Percentiles rank a stretch among this genome's conserved stretches.
Conservation (phyloP, 1,140 invertebrate genomes). For the Drosophila tristis region DNA sequence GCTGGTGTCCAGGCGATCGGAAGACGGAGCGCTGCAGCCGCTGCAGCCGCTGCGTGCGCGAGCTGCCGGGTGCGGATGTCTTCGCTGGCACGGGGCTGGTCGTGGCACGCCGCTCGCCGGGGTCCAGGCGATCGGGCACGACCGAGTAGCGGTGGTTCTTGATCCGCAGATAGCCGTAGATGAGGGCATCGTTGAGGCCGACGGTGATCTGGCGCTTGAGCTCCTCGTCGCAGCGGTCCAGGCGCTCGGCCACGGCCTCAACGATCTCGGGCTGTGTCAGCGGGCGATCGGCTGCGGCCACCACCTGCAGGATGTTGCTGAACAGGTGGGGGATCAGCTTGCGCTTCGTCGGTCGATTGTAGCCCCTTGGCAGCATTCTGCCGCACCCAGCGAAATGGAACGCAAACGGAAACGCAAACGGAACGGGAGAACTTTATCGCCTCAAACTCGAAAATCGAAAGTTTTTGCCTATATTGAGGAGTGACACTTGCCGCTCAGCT, state of each 20-base stretch:
- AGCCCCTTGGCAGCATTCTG: slow-evolving; percentile 49
- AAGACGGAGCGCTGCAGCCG: no score
- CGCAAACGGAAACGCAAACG: no score
- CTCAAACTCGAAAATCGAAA: no score
- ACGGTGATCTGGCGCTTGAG: slow-evolving; percentile 66
- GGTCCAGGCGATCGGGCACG: slow-evolving; percentile 27
- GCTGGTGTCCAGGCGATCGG: no score
- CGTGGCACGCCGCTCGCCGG: neutral
- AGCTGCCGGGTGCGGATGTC: no score
- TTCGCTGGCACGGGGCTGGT: no score
- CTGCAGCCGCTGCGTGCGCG: no score
- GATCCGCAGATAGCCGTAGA: slow-evolving; percentile 57
- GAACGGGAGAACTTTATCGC: no score
- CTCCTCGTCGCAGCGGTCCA: slow-evolving; percentile 67
- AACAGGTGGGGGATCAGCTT: slow-evolving; percentile 63
- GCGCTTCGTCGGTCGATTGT: slow-evolving; percentile 59
- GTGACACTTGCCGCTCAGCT: no score
- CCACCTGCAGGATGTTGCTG: slow-evolving; percentile 58
- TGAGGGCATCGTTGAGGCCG: slow-evolving; percentile 58
- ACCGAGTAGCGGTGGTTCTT: slow-evolving; percentile 60
- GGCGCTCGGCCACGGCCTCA: slow-evolving; percentile 48
- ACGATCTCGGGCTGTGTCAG: slow-evolving; percentile 65
- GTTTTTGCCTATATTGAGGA: no score
- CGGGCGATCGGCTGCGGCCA: slow-evolving; percentile 60
- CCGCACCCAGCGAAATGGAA: no score